A percentile compares a stretch with the other conserved stretches of the same genome.
Evolutionary conservation across 1,140 invertebrate genomes (phyloP).

Genomic region (Hestina assimilis): DNA sequence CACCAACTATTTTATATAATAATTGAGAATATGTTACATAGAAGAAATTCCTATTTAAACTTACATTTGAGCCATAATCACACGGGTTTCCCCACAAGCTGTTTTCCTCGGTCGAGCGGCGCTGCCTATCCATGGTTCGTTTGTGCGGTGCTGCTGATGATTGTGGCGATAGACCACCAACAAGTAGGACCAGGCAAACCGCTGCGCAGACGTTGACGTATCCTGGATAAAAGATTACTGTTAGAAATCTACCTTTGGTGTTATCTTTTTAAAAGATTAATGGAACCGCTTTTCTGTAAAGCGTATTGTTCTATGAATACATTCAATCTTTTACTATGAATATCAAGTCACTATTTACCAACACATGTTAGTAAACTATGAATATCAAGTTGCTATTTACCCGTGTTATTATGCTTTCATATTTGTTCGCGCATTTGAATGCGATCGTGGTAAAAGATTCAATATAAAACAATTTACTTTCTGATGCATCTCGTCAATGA

Average conservation of each 20-base stretch:
- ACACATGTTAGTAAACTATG: too few species aligned
- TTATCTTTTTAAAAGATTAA: background rate
- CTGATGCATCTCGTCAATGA: conserved; percentile 60
- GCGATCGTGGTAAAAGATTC: background rate
- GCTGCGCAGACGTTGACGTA: conserved; percentile 72
- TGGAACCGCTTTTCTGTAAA: background rate
- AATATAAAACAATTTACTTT: conserved; percentile 24
- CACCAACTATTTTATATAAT: too few species aligned
- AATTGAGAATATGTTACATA: background rate
- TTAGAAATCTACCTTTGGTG: conserved; percentile 1
- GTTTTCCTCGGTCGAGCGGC: conserved; percentile 43
- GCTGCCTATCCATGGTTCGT: conserved; percentile 53
- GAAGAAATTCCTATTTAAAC: conserved; percentile 17
- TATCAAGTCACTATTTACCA: too few species aligned
- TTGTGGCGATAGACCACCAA: conserved; percentile 49
- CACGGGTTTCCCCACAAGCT: conserved; percentile 59
- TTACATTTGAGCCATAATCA: conserved; percentile 52
- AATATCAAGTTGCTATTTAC: too few species aligned
- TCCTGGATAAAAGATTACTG: conserved; percentile 34
- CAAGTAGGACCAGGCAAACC: conserved; percentile 58
- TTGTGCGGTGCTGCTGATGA: conserved; percentile 56
- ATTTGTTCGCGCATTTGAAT: background rate
- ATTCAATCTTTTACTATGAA: too few species aligned
- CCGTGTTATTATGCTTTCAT: background rate
- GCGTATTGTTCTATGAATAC: too few species aligned